Conservation (phyloP, 2,888 invertebrate genomes). For the Dyspetes luteomarginatus region DNA sequence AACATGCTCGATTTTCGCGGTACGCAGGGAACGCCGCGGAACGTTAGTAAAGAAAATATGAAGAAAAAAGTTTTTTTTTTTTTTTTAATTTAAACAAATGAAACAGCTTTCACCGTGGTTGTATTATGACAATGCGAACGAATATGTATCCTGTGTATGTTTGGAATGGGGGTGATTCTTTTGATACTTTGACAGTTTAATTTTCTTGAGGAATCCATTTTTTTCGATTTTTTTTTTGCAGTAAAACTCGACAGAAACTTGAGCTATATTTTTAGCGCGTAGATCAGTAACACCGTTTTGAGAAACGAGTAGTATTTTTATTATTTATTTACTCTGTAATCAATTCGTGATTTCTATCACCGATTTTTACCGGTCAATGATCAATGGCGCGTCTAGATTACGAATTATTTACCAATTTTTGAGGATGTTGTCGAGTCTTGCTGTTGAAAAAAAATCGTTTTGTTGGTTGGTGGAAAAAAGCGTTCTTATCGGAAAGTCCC, state of each 20-base stretch:
- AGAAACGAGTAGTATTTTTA: no score
- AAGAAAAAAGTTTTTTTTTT: slow-evolving; percentile 15
- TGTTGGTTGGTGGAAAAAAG: not conserved
- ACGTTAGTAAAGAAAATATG: slow-evolving; percentile 61
- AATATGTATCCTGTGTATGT: slow-evolving; percentile 53
- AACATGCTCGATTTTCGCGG: slow-evolving; percentile 56
- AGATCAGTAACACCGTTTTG: no score
- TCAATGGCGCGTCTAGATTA: no score
- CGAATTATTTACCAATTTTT: not conserved
- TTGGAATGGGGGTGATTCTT: slow-evolving; percentile 14
- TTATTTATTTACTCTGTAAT: no score
- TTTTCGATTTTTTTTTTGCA: not conserved
- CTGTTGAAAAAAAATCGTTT: not conserved
- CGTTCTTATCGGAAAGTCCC: not conserved
- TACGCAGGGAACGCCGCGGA: slow-evolving; percentile 44
- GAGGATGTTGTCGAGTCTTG: not conserved
- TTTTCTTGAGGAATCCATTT: not conserved
- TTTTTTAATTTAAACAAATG: slow-evolving; percentile 46
- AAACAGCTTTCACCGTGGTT: slow-evolving; percentile 62
- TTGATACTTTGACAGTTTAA: not conserved
- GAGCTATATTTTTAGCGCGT: not conserved
- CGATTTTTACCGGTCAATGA: no score
- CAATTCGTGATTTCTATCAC: no score
- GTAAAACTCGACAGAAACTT: slow-evolving; percentile 2
- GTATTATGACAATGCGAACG: slow-evolving; percentile 60